phyloP scores from a whole-genome alignment of 2,797 vertebrate genomes.

The Alca torda region DNA sequence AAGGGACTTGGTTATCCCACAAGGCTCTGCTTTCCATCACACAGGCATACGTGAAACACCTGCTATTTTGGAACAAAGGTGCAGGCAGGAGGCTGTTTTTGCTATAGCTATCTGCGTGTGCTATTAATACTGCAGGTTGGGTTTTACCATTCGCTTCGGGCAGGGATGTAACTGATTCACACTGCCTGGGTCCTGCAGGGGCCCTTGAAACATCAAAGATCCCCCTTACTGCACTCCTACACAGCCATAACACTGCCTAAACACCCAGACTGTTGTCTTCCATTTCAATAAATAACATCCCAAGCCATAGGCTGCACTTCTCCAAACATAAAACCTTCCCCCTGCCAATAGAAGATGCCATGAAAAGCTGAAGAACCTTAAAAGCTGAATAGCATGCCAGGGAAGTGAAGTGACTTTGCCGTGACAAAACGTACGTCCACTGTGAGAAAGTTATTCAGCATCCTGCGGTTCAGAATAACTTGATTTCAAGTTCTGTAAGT shows the following conservation, averaged over 20 bases:
- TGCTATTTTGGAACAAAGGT: neutral
- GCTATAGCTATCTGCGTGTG: neutral
- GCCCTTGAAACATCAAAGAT: neutral
- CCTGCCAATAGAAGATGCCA: neutral
- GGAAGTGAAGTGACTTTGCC: neutral
- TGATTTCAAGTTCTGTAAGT: neutral
- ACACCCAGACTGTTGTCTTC: neutral
- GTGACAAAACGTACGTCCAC: neutral
- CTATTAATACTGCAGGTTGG: neutral
- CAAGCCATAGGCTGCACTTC: neutral
- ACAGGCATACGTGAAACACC: accelerated
- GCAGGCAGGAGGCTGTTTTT: neutral
- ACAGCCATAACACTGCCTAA: neutral
- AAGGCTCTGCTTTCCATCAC: neutral
- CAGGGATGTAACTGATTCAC: accelerated
- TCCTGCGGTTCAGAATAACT: neutral
- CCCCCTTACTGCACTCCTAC: neutral
- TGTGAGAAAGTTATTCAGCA: neutral
- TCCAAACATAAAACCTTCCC: neutral
- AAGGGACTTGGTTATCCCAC: neutral
- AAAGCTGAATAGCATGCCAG: neutral
- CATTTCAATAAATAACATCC: neutral
- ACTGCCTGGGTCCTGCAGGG: neutral
- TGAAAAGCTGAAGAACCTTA: neutral
- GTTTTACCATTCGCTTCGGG: neutral